These are phyloP conservation scores for Leptopterna dolabrata DNA, from an alignment of 2,888 invertebrate genomes.

Conservation along the genomic window DNA sequence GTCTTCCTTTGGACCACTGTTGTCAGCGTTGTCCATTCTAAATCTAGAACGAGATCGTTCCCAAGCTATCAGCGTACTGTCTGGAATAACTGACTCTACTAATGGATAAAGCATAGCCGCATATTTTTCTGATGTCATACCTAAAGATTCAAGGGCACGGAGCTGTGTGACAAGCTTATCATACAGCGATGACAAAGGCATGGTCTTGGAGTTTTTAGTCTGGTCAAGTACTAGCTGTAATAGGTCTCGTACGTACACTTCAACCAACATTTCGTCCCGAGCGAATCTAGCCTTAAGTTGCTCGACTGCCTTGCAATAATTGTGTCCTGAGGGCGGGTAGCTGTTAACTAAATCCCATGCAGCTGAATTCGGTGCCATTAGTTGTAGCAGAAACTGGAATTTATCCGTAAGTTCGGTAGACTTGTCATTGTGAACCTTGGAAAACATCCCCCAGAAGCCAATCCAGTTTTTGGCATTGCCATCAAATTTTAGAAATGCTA, in stretches of 20 bases:
- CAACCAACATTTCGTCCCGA: conserved; percentile 62
- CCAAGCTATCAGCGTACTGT: conserved; percentile 61
- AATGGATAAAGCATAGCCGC: conserved; percentile 12
- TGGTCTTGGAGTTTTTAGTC: conserved; percentile 48
- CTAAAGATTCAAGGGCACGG: not conserved
- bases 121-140: conserved; percentile 6
- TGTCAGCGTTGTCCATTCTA: not conserved
- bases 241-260: conserved; percentile 63
- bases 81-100: conserved; percentile 10
- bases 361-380: not conserved
- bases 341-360: not conserved
- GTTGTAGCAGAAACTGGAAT: not conserved
- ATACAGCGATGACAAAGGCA: conserved; percentile 50
- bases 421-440: conserved; percentile 62
- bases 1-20: no score
- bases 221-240: conserved; percentile 62
- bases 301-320: not conserved
- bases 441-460: conserved; percentile 62
- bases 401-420: conserved; percentile 35
- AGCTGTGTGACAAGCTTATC: conserved; percentile 64
- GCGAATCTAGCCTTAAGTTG: conserved; percentile 60
- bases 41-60: conserved; percentile 13
- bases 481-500: conserved; percentile 61
- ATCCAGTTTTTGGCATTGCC: conserved; percentile 62
- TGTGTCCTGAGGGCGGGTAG: not conserved